phyloP scores from a whole-genome alignment of 2,797 vertebrate species.

The Luscinia megarhynchos region DNA sequence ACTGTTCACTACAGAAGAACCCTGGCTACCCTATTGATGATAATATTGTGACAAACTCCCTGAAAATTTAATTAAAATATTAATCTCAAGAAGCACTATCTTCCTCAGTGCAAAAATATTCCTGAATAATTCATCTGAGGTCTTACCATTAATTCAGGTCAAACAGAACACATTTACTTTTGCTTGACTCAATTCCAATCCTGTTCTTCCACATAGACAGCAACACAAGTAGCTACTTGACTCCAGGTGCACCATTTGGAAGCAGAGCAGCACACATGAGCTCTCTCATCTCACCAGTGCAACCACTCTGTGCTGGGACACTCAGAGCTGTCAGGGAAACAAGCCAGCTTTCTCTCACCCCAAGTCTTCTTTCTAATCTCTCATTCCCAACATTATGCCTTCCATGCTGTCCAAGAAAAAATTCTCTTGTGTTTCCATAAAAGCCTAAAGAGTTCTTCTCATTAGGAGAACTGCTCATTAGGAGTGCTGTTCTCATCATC shows the following conservation, averaged over 20 bases:
- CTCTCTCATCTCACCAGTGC: neutral
- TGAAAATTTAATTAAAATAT: neutral
- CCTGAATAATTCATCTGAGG: neutral
- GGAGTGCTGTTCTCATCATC: neutral
- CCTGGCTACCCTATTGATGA: rapidly evolving
- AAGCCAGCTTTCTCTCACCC: neutral
- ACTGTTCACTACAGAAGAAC: neutral
- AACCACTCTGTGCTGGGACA: neutral
- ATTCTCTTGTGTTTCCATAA: neutral
- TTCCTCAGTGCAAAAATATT: neutral
- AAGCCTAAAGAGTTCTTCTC: neutral
- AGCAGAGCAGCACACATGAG: neutral
- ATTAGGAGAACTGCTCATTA: no score
- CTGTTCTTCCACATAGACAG: neutral
- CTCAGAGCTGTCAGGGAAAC: neutral
- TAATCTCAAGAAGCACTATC: rapidly evolving
- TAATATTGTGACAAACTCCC: neutral
- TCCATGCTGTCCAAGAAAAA: neutral
- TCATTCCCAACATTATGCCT: neutral
- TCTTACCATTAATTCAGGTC: neutral
- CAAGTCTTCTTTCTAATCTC: neutral
- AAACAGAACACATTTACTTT: neutral
- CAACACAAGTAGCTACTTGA: neutral
- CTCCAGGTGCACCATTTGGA: rapidly evolving
- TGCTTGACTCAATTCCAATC: neutral